Conservation (phyloP, 2,888 invertebrate genomes). For the Sipha maydis region DNA sequence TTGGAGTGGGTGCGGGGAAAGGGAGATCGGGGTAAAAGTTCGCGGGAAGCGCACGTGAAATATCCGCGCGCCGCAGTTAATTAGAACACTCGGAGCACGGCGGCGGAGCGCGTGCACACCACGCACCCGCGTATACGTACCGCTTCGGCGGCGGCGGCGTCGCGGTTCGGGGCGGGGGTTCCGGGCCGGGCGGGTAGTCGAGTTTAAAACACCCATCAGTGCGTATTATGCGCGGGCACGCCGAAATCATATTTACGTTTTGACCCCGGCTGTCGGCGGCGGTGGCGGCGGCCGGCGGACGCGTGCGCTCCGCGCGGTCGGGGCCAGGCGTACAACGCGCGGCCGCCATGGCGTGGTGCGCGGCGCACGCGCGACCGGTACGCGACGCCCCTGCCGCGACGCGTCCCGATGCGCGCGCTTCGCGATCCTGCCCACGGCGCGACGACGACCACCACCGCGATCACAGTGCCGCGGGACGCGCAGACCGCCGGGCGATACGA, state of each 20-base stretch:
- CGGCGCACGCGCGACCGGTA: constrained; percentile 34
- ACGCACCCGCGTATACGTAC: too few species aligned
- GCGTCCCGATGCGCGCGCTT: neutral
- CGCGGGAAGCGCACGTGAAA: too few species aligned
- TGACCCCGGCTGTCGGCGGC: constrained; percentile 22
- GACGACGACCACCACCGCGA: neutral
- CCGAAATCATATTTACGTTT: constrained; percentile 57
- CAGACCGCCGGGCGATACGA: neutral
- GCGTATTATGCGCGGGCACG: constrained; percentile 57
- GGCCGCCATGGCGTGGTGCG: constrained; percentile 26
- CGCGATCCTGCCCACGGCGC: neutral
- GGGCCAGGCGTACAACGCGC: constrained; percentile 21
- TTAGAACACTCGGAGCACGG: too few species aligned
- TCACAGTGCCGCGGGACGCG: neutral
- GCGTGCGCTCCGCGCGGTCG: constrained; percentile 27
- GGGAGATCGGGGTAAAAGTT: too few species aligned
- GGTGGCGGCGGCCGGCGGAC: constrained; percentile 16
- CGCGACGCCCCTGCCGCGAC: neutral
- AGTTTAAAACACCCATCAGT: constrained; percentile 61
- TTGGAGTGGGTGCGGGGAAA: too few species aligned
- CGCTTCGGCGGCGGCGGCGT: neutral
- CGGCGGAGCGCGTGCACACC: neutral
- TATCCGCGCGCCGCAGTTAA: too few species aligned
- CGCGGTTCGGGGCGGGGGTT: neutral
- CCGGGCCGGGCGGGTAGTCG: constrained; percentile 6